Conservation (phyloP, 2,797 vertebrate species). For the Anabacerthia variegaticeps region DNA sequence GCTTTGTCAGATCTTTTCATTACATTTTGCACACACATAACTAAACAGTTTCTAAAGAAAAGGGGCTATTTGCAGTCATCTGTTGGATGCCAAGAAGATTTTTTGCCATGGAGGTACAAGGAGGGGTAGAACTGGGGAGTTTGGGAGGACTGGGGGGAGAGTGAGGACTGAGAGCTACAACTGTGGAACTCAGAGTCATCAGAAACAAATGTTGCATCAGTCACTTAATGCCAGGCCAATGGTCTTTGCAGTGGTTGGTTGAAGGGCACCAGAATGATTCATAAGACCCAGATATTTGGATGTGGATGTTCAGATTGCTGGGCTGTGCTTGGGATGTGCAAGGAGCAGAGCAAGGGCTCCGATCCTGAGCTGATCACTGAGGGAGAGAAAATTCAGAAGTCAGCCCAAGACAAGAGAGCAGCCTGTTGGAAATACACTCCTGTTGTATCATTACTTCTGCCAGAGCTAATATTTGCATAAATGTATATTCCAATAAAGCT, state of each 20-base stretch:
- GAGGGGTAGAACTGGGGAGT: background rate
- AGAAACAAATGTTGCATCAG: background rate
- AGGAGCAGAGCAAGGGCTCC: background rate
- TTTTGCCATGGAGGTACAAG: background rate
- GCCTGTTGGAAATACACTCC: background rate
- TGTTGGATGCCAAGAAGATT: background rate
- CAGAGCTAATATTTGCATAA: background rate
- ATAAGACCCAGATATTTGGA: background rate
- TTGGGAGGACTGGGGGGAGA: background rate
- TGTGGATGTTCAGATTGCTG: background rate
- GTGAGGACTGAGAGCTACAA: background rate
- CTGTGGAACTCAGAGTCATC: background rate
- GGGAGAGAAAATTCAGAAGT: background rate
- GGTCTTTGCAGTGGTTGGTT: background rate
- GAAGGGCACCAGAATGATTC: background rate
- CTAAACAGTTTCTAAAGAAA: constrained; percentile 21
- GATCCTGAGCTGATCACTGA: background rate
- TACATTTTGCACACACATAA: background rate
- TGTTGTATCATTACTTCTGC: background rate
- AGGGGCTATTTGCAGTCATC: background rate
- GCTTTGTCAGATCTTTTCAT: background rate
- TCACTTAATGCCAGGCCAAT: background rate
- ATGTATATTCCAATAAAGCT: background rate
- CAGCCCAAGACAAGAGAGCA: background rate
- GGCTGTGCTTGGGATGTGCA: background rate